Conservation (phyloP, 2,888 invertebrate species). For the Podabrus alpinus region DNA sequence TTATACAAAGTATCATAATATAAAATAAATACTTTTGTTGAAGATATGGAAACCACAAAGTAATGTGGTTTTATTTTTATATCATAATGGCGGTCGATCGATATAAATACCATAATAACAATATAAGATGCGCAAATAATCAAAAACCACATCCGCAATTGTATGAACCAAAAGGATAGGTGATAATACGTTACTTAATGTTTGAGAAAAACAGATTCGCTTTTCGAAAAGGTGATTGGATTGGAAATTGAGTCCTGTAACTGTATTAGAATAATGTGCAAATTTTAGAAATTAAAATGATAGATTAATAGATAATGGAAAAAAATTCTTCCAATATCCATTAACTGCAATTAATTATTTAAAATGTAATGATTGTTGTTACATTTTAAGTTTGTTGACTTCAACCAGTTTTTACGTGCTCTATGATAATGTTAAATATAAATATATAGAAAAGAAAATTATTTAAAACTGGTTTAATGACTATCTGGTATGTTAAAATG, state of each 20-base stretch:
- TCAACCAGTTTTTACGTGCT: background rate
- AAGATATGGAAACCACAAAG: background rate
- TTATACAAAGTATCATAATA: too few species aligned
- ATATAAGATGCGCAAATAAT: background rate
- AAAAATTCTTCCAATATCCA: background rate
- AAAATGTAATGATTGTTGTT: background rate
- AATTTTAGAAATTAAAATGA: too few species aligned
- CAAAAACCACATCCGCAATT: background rate
- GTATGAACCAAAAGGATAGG: too few species aligned
- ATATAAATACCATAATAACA: background rate
- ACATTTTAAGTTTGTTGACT: background rate
- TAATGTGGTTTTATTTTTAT: background rate
- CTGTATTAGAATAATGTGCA: too few species aligned
- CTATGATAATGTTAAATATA: background rate
- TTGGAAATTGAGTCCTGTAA: too few species aligned
- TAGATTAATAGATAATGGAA: too few species aligned
- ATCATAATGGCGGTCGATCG: background rate
- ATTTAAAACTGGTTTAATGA: background rate
- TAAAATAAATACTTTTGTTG: too few species aligned
- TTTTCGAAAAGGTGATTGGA: too few species aligned
- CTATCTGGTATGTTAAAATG: background rate
- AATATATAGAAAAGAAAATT: background rate
- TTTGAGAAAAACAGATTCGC: background rate
- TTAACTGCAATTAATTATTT: background rate
- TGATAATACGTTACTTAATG: background rate